Base-by-base conservation (phyloP, 2,113 vertebrate species). In the Pelmatolapia mariae region DNA sequence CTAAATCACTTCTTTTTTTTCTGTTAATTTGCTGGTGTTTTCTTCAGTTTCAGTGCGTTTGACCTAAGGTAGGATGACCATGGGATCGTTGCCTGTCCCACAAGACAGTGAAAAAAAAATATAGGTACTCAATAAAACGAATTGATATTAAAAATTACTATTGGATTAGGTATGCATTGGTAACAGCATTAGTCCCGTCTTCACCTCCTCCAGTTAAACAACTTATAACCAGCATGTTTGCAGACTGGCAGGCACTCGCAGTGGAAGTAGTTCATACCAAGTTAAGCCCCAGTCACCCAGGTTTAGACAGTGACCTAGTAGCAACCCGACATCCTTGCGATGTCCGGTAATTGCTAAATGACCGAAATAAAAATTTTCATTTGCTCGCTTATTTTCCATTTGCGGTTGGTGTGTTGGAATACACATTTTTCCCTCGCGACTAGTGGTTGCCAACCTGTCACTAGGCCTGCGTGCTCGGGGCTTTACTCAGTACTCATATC, bases 1-100 rank as follows among this genome's bases (percentile, higher is more conserved):
- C 61, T 13, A 66, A 13, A 66, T 68, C 63, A 40, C 33, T 68
- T 68, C 33, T 68, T 68, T 68, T 45, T 68, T 68, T 68, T 15
- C 36, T 40, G 10, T 66, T 66, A 66, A 22, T 68, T 68, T 68
- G 11, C 19, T 68, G 63, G 36, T 38, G 4, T 68, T 40, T 68
- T 68, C 63, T 40, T 68, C 19, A 68, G 36, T 36, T 66, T 22
- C 61, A 19, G 0, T 66, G 0, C 0, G 0, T 66, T 66, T 66
- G 61, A 36, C 31, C 61, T 10, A 26, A 45, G 38, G 4, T 73
- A 26, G 18, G 40, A 45, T 26, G 40, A 26, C 40, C 68, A 3
- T 73, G n/a, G 22, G 38, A 24, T 9, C 2, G 1, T 26, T 4
- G 38, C 13, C n/a, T 24, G 12, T 16, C 66, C n/a, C 36, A 38